These are phyloP conservation scores for Dicyrtomina minuta DNA, from an alignment of 2,888 invertebrate species.

Conservation along the genomic window DNA sequence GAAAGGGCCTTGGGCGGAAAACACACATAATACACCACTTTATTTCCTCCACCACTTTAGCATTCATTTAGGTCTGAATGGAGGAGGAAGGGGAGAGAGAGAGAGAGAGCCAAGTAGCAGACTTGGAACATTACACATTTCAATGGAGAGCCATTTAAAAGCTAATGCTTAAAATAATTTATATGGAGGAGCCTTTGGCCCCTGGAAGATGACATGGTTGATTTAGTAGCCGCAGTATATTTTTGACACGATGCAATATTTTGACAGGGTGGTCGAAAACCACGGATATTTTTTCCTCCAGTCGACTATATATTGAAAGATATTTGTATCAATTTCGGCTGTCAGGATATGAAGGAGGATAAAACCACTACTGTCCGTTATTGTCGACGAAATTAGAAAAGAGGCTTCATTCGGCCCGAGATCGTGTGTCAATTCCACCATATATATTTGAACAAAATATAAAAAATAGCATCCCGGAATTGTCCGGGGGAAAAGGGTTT, in stretches of 20 bases:
- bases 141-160: slow-evolving; percentile 38
- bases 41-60: slow-evolving; percentile 41
- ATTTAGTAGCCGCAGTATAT: slow-evolving; percentile 34
- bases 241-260: slow-evolving; percentile 25
- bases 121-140: slow-evolving; percentile 29
- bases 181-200: slow-evolving; percentile 38
- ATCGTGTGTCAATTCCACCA: slow-evolving; percentile 47
- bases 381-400: slow-evolving; percentile 53
- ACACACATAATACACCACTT: slow-evolving; percentile 43
- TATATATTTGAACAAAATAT: slow-evolving; percentile 27
- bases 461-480: slow-evolving; percentile 31
- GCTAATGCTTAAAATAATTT: slow-evolving; percentile 40
- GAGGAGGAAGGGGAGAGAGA: slow-evolving; percentile 1
- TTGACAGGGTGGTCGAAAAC: slow-evolving; percentile 27
- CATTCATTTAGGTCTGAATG: slow-evolving; percentile 35
- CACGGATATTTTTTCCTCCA: slow-evolving; percentile 25
- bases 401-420: slow-evolving; percentile 45
- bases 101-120: slow-evolving; percentile 1
- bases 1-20: slow-evolving; percentile 41
- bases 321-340: slow-evolving; percentile 54
- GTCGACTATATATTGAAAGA: slow-evolving; percentile 32
- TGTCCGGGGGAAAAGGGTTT: slow-evolving; percentile 38
- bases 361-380: slow-evolving; percentile 53
- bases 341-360: slow-evolving; percentile 49
- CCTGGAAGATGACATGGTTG: slow-evolving; percentile 36